Percentiles rank a stretch among this genome's conserved stretches.
phyloP scores from a whole-genome alignment of 1,140 invertebrate species.

The Drosophila biarmipes region DNA sequence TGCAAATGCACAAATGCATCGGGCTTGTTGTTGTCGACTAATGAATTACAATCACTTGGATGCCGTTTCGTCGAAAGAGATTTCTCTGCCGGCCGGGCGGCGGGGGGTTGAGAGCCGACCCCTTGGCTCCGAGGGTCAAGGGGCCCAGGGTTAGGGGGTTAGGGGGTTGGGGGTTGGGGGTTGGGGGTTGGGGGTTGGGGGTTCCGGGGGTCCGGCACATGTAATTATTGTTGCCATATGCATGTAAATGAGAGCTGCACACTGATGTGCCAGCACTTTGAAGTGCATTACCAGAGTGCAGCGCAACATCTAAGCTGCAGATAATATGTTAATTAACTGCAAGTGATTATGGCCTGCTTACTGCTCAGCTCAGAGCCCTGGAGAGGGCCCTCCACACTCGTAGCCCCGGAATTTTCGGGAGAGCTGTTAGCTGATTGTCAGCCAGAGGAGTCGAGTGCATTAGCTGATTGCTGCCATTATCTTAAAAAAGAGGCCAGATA shows the following conservation, averaged over 20 bases:
- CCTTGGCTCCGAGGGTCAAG: not conserved
- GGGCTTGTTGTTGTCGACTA: constrained; percentile 75
- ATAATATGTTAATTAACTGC: constrained; percentile 80
- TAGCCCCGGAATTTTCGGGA: not conserved
- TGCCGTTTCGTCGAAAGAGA: constrained; percentile 45
- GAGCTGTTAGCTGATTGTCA: constrained; percentile 4
- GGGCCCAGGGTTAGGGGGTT: not conserved
- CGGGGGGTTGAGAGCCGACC: not conserved
- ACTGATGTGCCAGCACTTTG: constrained; percentile 80
- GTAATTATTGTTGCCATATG: constrained; percentile 72
- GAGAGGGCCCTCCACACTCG: not conserved
- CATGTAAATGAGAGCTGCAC: constrained; percentile 65
- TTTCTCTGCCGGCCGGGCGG: constrained; percentile 14
- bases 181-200: not conserved
- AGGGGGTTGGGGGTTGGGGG: not conserved
- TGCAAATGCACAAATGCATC: constrained; percentile 56
- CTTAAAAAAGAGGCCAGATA: not conserved
- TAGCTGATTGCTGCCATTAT: not conserved
- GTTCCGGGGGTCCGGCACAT: constrained; percentile 46
- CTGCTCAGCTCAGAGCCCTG: constrained; percentile 30
- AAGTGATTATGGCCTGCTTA: constrained; percentile 64
- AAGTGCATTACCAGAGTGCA: constrained; percentile 81
- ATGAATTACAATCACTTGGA: constrained; percentile 80
- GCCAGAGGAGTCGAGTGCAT: constrained; percentile 3
- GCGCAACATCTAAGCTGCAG: constrained; percentile 37